Evolutionary conservation across 2,888 invertebrate genomes (phyloP), one percentile per base, ranked within the genome.

Genomic region (Balanococcus diminutus): DNA sequence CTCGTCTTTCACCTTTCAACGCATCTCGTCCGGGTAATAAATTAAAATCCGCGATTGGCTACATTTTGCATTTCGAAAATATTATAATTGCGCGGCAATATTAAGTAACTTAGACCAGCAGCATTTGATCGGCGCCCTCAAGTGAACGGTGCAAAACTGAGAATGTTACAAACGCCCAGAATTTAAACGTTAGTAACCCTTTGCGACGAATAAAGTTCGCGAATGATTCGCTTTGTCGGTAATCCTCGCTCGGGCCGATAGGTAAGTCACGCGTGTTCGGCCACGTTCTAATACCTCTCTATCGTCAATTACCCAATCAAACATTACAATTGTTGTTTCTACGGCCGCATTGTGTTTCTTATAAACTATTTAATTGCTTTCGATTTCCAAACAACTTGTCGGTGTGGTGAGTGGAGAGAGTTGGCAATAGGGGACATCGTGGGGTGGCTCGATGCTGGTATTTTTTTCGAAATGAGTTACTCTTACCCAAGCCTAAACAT

Each of bases 201-300:
- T 79, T 28, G 31, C 32, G 75, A 79, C 28, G 75, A 28, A 36
- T 36, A 19, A 36, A 79, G 82, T 82, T 82, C 82, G 82, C 82
- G 82, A 82, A 82, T 56, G 82, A 82, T 51, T 82, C 51, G 82
- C 42, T 51, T n/a, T 82, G 82, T 16, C 56, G 75, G 75, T 36
- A 79, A 79, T 79, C 28, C 67, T 79, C 22, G 8, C 31, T 31
- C 31, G 32, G 32, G 75, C 75, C 5, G n/a, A 9, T 79, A 79
- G 4, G 19, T 19, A 79, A 36, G 75, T 79, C 75, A 79, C 75
- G 75, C 75, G 36, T 79, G 36, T 79, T 79, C 75, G 8, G 0
- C 9, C 56, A 8, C 22, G 6, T 56, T 14, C 14, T n/a, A n/a
- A n/a, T 46, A n/a, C 42, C 42, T 67, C 28, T 28, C 11, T 19